phyloP scores from a whole-genome alignment of 2,888 invertebrate genomes.

The Pemphredon lugubris region DNA sequence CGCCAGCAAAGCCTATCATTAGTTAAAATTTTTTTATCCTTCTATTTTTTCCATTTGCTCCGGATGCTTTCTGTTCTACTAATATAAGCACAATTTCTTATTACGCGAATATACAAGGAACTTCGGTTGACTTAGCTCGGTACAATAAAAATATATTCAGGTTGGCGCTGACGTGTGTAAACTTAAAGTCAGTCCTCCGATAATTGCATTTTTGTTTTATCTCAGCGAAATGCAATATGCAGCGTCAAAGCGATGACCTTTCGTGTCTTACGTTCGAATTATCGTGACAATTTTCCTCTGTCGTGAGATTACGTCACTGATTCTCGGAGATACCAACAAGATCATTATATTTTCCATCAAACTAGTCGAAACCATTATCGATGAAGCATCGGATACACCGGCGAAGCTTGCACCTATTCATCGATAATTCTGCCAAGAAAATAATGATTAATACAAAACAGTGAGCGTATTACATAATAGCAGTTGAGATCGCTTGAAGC shows the following conservation, averaged over 20 bases:
- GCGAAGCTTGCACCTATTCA: conserved; percentile 4
- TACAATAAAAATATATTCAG: too few species aligned
- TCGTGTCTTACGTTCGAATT: neutral
- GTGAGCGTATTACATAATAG: conserved; percentile 37
- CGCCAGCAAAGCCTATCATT: too few species aligned
- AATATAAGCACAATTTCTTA: too few species aligned
- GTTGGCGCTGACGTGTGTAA: neutral
- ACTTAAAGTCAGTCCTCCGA: neutral
- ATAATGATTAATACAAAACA: conserved; percentile 25
- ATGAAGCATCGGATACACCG: neutral
- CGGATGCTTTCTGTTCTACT: too few species aligned
- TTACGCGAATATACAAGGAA: too few species aligned
- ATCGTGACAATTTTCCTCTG: neutral
- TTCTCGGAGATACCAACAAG: conserved; percentile 10
- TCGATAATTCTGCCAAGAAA: neutral
- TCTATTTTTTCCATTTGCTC: too few species aligned
- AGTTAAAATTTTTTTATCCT: too few species aligned
- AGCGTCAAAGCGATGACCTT: neutral
- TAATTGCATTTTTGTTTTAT: conserved; percentile 1
- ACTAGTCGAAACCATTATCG: neutral
- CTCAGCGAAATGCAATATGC: neutral
- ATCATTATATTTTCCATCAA: neutral
- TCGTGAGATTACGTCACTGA: neutral
- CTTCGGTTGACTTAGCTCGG: too few species aligned
- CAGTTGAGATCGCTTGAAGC: neutral